Conservation (phyloP, 2,888 invertebrate genomes). For the Chrysolina oricalcia region DNA sequence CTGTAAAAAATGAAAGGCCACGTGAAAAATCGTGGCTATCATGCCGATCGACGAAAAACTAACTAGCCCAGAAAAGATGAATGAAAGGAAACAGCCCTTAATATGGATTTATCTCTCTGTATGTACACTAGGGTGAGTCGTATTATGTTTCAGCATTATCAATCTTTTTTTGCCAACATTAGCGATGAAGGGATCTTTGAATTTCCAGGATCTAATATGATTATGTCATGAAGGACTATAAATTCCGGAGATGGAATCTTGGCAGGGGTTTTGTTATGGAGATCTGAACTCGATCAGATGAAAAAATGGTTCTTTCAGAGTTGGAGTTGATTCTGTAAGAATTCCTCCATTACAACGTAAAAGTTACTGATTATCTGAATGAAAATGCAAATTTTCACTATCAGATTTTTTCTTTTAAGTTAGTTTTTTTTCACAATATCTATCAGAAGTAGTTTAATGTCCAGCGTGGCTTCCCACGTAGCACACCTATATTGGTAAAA, state of each 20-base stretch:
- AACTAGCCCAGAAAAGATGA: constrained; percentile 48
- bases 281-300: not conserved
- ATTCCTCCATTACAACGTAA: too few relatives aligned
- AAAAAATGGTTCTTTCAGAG: not conserved
- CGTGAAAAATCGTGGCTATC: constrained; percentile 43
- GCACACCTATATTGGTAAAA: too few relatives aligned
- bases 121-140: constrained; percentile 44
- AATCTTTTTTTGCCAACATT: constrained; percentile 44
- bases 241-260: constrained; percentile 36
- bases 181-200: constrained; percentile 41
- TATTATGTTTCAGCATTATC: constrained; percentile 44
- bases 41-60: constrained; percentile 46
- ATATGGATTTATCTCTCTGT: constrained; percentile 47
- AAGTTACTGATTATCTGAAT: too few relatives aligned
- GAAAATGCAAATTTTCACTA: too few relatives aligned
- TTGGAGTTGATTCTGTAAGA: not conserved
- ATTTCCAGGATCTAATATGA: constrained; percentile 42
- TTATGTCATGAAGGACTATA: constrained; percentile 46
- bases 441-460: too few relatives aligned
- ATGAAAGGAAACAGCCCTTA: constrained; percentile 43
- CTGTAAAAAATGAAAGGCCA: constrained; percentile 50
- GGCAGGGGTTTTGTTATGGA: constrained; percentile 14
- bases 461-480: too few relatives aligned
- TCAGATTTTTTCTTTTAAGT: too few relatives aligned
- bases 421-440: too few relatives aligned